Evolutionary conservation across 2,888 invertebrate species (phyloP), one percentile per base, ranked within the genome.

Genomic region (Drosophila peninsularis): DNA sequence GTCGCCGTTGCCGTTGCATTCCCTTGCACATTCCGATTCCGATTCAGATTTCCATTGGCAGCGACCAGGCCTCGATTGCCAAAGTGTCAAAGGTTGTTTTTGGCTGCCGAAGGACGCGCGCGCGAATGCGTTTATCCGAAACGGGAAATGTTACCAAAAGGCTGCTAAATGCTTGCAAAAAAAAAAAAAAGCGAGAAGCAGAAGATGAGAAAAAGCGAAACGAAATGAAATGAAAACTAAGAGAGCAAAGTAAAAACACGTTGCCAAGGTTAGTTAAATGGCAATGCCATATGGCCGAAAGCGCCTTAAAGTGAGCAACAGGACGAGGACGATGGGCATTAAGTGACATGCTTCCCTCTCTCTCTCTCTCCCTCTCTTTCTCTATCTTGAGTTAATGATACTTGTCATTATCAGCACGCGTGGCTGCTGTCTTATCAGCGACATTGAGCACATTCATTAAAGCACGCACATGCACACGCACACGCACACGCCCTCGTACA

Each of bases 21-120:
- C 17, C 44, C 44, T 19, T 49, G 58, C 47, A 45, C 4, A 52
- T 57, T 39, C 41, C 32, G 36, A 62, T 62, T 36, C 41, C 44
- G 61, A 56, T 58, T 44, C 49, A 44, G 44, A 62, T 64, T 39
- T 57, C 44, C 63, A 62, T 56, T 50, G 47, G 55, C 32, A 44
- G 55, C 30, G 41, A 44, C 55, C 62, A 71, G 24, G 67, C 69
- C 53, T 71, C 67, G 79, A 72, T 71, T 72, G 78, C 69, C 56
- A 80, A 82, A 86, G 83, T 82, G 88, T 82, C 86, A 88, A 80
- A 82, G 82, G 88, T 83, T 84, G 75, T 78, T 75, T 78, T 78
- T 73, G 62, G 50, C 56, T 27, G 21, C 19, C 67, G 88, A 83
- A 83, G 83, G 83, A 77, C 85, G 64, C 65, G 62, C 17, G 55